Evolutionary conservation across 2,888 invertebrate genomes (phyloP).

Genomic region (Ennomos quercinarius): DNA sequence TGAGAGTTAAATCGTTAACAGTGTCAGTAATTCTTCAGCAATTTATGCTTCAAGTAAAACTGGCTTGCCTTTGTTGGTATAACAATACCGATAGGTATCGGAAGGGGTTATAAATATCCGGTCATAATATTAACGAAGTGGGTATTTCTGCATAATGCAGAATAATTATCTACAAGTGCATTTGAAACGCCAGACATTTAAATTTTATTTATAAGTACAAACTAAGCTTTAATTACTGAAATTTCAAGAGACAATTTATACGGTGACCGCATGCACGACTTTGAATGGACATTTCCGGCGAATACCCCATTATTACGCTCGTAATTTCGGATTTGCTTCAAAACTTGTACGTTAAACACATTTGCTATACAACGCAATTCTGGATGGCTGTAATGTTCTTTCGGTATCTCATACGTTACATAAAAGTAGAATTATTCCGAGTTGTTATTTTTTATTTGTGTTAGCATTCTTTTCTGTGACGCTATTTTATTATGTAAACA

Average conservation of each 20-base stretch:
- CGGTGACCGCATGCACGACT: slow-evolving; percentile 49
- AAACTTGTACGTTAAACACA: slow-evolving; percentile 44
- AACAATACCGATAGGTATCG: no score
- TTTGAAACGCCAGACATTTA: background rate
- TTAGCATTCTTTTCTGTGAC: slow-evolving; percentile 6
- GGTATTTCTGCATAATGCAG: no score
- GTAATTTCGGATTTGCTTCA: slow-evolving; percentile 65
- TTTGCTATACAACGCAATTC: slow-evolving; percentile 31
- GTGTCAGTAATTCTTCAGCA: no score
- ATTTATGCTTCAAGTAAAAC: no score
- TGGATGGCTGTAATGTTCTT: slow-evolving; percentile 9
- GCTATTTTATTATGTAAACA: no score
- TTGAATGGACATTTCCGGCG: slow-evolving; percentile 61
- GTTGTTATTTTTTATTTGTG: slow-evolving; percentile 29
- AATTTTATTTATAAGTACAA: slow-evolving; percentile 3
- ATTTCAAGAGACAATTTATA: slow-evolving; percentile 30
- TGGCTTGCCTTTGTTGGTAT: no score
- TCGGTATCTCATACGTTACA: slow-evolving; percentile 21
- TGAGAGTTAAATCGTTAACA: no score
- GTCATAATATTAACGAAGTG: no score
- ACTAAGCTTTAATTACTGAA: slow-evolving; percentile 30
- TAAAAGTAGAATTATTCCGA: slow-evolving; percentile 24
- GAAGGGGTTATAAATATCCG: no score
- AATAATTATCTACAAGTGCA: background rate
- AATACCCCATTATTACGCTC: slow-evolving; percentile 61